Evolutionary conservation across 2,888 invertebrate genomes (phyloP), one percentile per base, ranked within the genome.

Genomic region (Malthinus seriepunctatus): DNA sequence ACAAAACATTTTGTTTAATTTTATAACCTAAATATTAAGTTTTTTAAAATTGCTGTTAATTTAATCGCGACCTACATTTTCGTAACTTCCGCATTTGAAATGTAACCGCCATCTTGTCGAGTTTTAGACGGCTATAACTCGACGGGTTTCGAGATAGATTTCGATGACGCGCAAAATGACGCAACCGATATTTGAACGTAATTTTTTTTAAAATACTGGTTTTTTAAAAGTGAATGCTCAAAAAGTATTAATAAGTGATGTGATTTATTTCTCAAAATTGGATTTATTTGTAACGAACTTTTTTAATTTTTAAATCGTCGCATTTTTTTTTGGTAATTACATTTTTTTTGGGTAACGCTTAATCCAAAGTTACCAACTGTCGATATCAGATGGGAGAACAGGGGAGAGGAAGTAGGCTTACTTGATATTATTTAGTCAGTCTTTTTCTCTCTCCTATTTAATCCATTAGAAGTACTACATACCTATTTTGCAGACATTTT

Each of bases 391-490:
- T 70, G 69, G 69, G 69, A 64, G 67, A 70, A 67, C 86, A 82
- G 87, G 87, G 81, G 86, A 81, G 86, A 86, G 86, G 80, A 83
- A 82, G 65, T 81, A 78, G 87, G 84, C 86, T 84, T 57, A 73
- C 86, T 82, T 86, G 78, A 81, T 75, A 68, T 78, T 70, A 68
- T 73, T 71, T 76, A 87, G 87, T 88, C 87, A 88, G 87, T 88
- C 87, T 88, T 88, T 88, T 88, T 87, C 87, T 87, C 87, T 87
- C 87, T 87, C 87, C 87, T 87, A 88, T 87, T n/a, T 72, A 68
- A 69, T 68, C 68, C 69, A 67, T 70, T 71, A 64, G 68, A 56
- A 65, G 50, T 39, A 38, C 65, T 53, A 51, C 65, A 49, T 14
- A 15, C n/a, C n/a, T 2, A 9, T 45, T 23, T 45, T 31, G 32